Evolutionary conservation across 30 jellyfish, hydroid and myxozoan genomes (phyloP), one percentile per base, ranked within the genome.

Genomic region (Pelagia noctiluca): DNA sequence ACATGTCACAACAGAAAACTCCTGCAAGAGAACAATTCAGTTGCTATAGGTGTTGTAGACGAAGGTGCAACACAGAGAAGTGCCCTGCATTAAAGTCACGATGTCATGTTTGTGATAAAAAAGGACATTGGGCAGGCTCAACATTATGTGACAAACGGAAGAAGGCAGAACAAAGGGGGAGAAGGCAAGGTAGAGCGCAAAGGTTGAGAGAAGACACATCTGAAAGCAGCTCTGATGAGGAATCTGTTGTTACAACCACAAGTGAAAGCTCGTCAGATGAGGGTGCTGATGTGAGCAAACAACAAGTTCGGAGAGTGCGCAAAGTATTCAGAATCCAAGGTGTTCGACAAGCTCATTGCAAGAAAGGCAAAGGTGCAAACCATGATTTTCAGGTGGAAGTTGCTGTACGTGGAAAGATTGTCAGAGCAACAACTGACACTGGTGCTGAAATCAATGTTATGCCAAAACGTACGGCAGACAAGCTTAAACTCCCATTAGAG

Each of bases 121-220:
- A 65, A 65, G 78, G 78, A 65, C 78, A 65, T 10, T 65, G 78
- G 78, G 78, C 78, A 65, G 78, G 78, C 34, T 65, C 78, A 22
- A 12, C 52, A 28, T 65, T 65, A 65, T 65, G 78, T 25, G 52
- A 65, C 78, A 65, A 65, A 12, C 78, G 12, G 23, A 25, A 22
- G 53, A 30, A 65, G 19, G 24, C 12, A 65, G 78, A 28, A 30
- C 78, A n/a, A 65, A 65, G 53, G 23, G 53, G 54, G 24, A 65
- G 52, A 65, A 35, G 31, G 49, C 34, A n/a, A 28, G 78, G 78
- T 35, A 65, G 23, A 54, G 35, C 82, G 23, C 63, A 69, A 11
- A 37, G 65, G 29, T 34, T 69, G 16, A 13, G 31, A 33, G 65
- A 34, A 33, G 82, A 69, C 35, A 13, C 82, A 34, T 33, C 82